Conservation (phyloP, 2,113 vertebrate species). For the Colistium nudipinnis region DNA sequence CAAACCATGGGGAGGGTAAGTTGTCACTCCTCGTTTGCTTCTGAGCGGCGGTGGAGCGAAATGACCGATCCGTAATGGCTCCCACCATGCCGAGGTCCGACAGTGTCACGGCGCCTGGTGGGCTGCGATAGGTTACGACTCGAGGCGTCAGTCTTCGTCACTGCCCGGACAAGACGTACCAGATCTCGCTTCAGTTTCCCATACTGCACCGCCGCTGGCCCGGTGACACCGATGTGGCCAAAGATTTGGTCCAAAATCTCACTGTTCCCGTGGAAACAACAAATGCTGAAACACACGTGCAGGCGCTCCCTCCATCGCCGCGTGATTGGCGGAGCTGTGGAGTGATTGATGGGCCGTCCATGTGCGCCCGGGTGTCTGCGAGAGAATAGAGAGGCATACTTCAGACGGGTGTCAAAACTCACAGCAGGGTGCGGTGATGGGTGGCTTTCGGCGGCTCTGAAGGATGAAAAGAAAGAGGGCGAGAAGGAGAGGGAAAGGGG, state of each 20-base stretch:
- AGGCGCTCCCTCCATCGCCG: too few species aligned
- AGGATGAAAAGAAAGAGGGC: slow-evolving; percentile 43
- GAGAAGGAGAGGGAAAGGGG: slow-evolving; percentile 9
- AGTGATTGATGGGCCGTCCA: slow-evolving; percentile 50
- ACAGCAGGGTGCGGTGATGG: slow-evolving; percentile 57
- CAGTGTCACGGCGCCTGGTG: slow-evolving; percentile 50
- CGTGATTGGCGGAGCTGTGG: slow-evolving; percentile 30
- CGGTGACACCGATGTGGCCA: slow-evolving; percentile 7
- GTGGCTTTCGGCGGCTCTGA: slow-evolving; percentile 43
- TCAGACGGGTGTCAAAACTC: slow-evolving; percentile 76
- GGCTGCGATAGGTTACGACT: slow-evolving; percentile 48
- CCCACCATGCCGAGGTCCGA: slow-evolving; percentile 38
- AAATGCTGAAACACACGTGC: slow-evolving; percentile 3
- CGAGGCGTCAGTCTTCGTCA: slow-evolving; percentile 53
- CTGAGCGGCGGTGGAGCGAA: slow-evolving; percentile 39
- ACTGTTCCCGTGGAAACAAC: slow-evolving; percentile 8
- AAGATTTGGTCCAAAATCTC: too few species aligned
- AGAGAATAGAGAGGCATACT: slow-evolving; percentile 61
- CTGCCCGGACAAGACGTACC: slow-evolving; percentile 21
- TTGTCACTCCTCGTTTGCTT: slow-evolving; percentile 59
- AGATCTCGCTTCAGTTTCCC: slow-evolving; percentile 26
- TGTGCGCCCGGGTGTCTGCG: slow-evolving; percentile 26
- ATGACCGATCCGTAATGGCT: slow-evolving; percentile 42
- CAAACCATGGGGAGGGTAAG: slow-evolving; percentile 12
- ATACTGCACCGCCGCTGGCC: slow-evolving; percentile 4